Base-by-base conservation (phyloP, 2,797 vertebrate species). In the Coregonus ussuriensis region DNA sequence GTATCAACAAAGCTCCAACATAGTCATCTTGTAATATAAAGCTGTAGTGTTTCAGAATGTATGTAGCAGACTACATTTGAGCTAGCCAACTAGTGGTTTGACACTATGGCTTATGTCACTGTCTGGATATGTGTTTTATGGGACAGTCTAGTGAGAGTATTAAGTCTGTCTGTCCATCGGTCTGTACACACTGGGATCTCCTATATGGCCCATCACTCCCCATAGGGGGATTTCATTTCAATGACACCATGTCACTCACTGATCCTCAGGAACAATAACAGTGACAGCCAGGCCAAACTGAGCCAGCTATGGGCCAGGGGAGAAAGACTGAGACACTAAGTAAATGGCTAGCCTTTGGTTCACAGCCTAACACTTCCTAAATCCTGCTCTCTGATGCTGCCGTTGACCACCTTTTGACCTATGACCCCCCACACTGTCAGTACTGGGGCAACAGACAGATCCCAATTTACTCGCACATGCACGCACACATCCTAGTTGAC, bases 401-500 rank as follows among this genome's bases (percentile, higher is more conserved):
- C 1, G 0, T 41, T 41, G 37, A 9, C n/a, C 56, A 15, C 18
- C 6, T 21, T 21, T n/a, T 59, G 56, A 59, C 56, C 56, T 3
- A 6, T 37, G 37, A 37, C 37, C 37, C 37, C 6, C 37, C 6
- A 37, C 37, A 37, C 37, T 37, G 37, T 37, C 37, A 37, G 6
- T 37, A 37, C 6, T 37, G 37, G 37, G 37, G 37, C 7, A 41
- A 63, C 56, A 74, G 1, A 74, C 35, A 74, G 11, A 52, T 11
- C 4, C 63, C 31, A 4, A 66, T 31, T 33, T 25, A 53, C 37
- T 66, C 18, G n/a, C 74, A 66, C 62, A 75, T 62, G 33, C 74
- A 68, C 74, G 67, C 74, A 75, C 62, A 75, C 74, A 75, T 63
- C 31, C 54, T n/a, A 54, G 14, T 25, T 56, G 13, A 25, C 52